These are phyloP conservation scores for Gnathonemus echidnorhynchus DNA, from an alignment of 2,113 vertebrate genomes.

Conservation along the genomic window DNA sequence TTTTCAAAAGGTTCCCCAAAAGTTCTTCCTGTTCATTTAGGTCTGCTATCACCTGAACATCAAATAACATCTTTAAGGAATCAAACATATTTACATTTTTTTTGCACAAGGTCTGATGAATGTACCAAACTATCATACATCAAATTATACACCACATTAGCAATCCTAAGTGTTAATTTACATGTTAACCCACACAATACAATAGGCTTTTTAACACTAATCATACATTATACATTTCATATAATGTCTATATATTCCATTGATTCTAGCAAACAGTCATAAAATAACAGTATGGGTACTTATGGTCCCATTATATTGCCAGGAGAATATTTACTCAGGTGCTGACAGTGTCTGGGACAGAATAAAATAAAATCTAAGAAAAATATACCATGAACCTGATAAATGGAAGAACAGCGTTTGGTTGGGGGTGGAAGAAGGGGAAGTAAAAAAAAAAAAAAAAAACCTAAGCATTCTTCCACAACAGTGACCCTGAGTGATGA, in stretches of 20 bases:
- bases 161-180: constrained; percentile 12
- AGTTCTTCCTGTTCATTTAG: neutral
- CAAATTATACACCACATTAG: neutral
- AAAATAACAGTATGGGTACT: neutral
- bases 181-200: constrained; percentile 13
- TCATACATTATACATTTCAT: constrained; percentile 10
- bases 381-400: neutral
- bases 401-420: neutral
- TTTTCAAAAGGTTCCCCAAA: neutral
- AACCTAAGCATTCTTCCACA: neutral
- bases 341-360: neutral
- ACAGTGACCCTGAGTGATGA: neutral
- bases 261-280: neutral
- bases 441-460: neutral
- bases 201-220: constrained; percentile 7
- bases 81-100: constrained; percentile 52
- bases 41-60: constrained; percentile 41
- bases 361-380: neutral
- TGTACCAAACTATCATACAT: constrained; percentile 14
- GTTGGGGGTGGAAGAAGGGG: neutral
- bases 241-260: neutral
- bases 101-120: constrained; percentile 45
- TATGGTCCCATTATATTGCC: constrained; percentile 5
- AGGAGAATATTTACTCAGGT: neutral
- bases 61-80: constrained; percentile 43